Evolutionary conservation across 1,140 invertebrate species (phyloP).

Genomic region (Maconellicoccus hirsutus): DNA sequence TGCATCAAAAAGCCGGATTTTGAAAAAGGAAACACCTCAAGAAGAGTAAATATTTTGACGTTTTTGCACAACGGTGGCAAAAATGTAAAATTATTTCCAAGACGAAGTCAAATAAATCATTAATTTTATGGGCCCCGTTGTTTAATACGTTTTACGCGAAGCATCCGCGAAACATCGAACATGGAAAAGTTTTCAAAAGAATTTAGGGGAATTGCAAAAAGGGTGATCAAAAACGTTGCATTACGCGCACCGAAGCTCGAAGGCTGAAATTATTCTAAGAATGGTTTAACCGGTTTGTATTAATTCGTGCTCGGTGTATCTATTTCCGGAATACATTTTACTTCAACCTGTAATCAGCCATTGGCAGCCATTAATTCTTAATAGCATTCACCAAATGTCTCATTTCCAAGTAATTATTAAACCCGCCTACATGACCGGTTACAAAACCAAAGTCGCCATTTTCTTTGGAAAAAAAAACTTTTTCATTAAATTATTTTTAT

Average conservation of each 20-base stretch:
- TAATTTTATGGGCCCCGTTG: neutral
- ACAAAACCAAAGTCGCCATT: neutral
- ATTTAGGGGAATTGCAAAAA: neutral
- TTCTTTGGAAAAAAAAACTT: neutral
- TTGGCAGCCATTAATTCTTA: conserved; percentile 14
- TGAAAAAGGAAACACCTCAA: no score
- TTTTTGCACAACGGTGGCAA: neutral
- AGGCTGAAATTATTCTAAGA: no score
- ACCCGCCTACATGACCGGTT: neutral
- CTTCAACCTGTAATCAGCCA: neutral
- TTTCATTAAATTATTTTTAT: neutral
- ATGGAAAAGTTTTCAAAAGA: neutral
- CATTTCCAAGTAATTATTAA: conserved; percentile 9
- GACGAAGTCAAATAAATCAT: neutral
- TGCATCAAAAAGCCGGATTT: no score
- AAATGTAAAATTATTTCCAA: neutral
- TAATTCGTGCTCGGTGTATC: neutral
- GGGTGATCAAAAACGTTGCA: neutral
- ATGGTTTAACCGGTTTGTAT: conserved; percentile 13
- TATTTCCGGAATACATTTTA: conserved; percentile 15
- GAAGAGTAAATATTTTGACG: neutral
- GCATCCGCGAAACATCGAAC: neutral
- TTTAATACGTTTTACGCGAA: neutral
- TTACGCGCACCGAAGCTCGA: neutral
- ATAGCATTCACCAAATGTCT: conserved; percentile 17